These are phyloP conservation scores for Prolemur simus DNA, from an alignment of 2,113 vertebrate genomes.

Conservation along the genomic window DNA sequence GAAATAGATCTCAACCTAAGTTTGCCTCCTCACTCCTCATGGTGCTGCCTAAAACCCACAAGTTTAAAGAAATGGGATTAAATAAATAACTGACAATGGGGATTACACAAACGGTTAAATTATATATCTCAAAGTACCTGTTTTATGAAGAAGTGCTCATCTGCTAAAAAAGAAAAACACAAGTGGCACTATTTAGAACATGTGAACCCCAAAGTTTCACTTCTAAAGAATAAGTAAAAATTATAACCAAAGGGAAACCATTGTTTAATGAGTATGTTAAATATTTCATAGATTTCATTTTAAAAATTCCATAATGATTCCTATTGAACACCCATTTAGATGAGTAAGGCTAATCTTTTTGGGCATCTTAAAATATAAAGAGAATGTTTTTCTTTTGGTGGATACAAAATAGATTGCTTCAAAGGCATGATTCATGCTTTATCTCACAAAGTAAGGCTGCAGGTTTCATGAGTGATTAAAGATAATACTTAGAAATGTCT, in stretches of 20 bases:
- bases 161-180: background rate
- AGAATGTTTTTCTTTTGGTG: constrained; percentile 63
- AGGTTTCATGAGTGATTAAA: constrained; percentile 2
- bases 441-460: background rate
- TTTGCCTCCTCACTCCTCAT: background rate
- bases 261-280: constrained; percentile 70
- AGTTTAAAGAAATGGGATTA: background rate
- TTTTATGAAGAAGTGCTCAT: constrained; percentile 32
- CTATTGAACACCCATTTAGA: constrained; percentile 76
- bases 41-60: background rate
- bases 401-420: constrained; percentile 27
- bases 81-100: background rate
- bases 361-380: constrained; percentile 75
- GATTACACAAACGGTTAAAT: background rate
- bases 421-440: background rate
- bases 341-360: constrained; percentile 75
- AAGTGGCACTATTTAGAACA: background rate
- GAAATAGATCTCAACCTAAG: background rate
- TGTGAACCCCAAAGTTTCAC: constrained; percentile 55
- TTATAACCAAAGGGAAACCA: constrained; percentile 62
- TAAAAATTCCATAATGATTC: constrained; percentile 72
- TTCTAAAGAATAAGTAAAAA: constrained; percentile 55
- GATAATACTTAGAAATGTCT: constrained; percentile 14
- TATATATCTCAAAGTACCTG: background rate
- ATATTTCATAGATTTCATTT: constrained; percentile 76